These are phyloP conservation scores for Papilio gigon DNA, from an alignment of 2,888 invertebrate species.

Conservation along the genomic window DNA sequence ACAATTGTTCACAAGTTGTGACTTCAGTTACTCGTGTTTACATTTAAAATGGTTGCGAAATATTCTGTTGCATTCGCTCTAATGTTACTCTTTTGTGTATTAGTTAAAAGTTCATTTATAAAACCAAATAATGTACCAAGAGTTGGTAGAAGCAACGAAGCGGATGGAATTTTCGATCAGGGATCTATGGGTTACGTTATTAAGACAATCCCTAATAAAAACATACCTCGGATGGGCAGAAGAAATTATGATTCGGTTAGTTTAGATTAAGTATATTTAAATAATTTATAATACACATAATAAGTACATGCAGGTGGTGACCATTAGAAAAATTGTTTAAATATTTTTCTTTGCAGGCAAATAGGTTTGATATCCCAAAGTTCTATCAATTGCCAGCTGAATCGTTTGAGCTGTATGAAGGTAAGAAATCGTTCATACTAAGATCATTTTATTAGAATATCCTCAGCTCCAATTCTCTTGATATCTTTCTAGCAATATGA, in stretches of 20 bases:
- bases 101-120: slow-evolving; percentile 67
- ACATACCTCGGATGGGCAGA: slow-evolving; percentile 76
- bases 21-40: slow-evolving; percentile 44
- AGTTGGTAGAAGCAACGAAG: slow-evolving; percentile 75
- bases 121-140: slow-evolving; percentile 76
- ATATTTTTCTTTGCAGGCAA: slow-evolving; percentile 63
- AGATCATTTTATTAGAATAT: not conserved
- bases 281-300: not conserved
- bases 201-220: slow-evolving; percentile 71
- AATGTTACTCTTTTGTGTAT: slow-evolving; percentile 62
- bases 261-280: not conserved
- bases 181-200: slow-evolving; percentile 75
- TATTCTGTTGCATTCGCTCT: slow-evolving; percentile 55
- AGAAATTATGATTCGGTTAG: slow-evolving; percentile 74
- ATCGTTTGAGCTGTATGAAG: slow-evolving; percentile 56
- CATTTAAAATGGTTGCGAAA: slow-evolving; percentile 60
- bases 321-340: slow-evolving; percentile 23
- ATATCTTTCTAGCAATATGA: not conserved
- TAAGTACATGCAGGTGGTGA: too few species aligned
- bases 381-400: slow-evolving; percentile 63
- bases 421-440: slow-evolving; percentile 54
- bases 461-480: not conserved
- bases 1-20: slow-evolving; percentile 44
- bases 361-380: slow-evolving; percentile 74
- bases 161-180: slow-evolving; percentile 64